Percentiles rank a stretch among this genome's conserved stretches.
Evolutionary conservation across 2,797 vertebrate species (phyloP).

Genomic region (Chanos chanos): DNA sequence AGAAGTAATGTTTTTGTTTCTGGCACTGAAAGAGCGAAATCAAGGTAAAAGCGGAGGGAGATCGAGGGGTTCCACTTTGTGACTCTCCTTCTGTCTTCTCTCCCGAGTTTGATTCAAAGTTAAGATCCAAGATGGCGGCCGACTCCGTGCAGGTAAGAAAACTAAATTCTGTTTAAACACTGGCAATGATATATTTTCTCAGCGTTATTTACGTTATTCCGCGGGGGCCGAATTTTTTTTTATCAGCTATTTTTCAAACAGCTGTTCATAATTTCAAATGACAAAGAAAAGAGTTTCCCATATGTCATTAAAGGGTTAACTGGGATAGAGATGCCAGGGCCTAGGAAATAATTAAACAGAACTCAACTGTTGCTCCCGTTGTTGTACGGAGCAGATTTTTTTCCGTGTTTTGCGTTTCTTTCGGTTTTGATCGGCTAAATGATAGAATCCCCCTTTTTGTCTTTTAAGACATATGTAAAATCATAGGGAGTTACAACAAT

Average conservation of each 20-base stretch:
- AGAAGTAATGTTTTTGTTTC: slow-evolving; percentile 21
- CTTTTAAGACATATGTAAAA: too few relatives aligned
- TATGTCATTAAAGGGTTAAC: slow-evolving; percentile 7
- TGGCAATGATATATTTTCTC: background rate
- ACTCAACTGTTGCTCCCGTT: slow-evolving; percentile 50
- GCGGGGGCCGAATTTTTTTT: background rate
- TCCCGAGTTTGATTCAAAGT: slow-evolving; percentile 54
- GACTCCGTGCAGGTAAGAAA: slow-evolving; percentile 60
- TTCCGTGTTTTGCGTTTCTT: too few relatives aligned
- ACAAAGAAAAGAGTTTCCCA: background rate
- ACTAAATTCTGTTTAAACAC: background rate
- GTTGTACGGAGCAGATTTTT: background rate
- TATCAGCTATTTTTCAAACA: background rate
- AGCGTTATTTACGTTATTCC: too few relatives aligned
- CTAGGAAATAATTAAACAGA: slow-evolving; percentile 41
- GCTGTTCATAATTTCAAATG: background rate
- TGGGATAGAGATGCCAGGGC: slow-evolving; percentile 23
- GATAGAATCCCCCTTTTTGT: too few relatives aligned
- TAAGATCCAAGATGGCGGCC: slow-evolving; percentile 59
- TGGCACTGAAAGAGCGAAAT: slow-evolving; percentile 7
- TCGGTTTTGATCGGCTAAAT: too few relatives aligned
- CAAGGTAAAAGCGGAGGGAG: slow-evolving; percentile 21
- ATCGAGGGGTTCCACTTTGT: slow-evolving; percentile 21
- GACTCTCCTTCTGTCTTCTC: slow-evolving; percentile 35
- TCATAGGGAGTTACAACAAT: too few relatives aligned